Evolutionary conservation across 2,113 vertebrate species (phyloP), one percentile per base, ranked within the genome.

Genomic region (Bubalus kerabau): DNA sequence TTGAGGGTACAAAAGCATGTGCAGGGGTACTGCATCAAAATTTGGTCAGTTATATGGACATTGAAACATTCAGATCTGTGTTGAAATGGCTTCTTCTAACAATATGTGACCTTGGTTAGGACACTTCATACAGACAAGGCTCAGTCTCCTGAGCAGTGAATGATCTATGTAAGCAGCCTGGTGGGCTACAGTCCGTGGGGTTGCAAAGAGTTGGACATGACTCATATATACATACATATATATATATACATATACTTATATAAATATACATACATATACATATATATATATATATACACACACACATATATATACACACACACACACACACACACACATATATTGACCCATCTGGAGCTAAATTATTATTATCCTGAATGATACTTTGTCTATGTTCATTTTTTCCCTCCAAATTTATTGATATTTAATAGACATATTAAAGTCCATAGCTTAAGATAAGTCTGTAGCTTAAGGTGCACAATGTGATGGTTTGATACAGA

Each of bases 271-370:
- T 36, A 36, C 36, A 36, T 36, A 32, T 7, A 62, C 28, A 62
- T 30, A 62, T 7, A 26, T 2, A 60, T 2, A 60, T 2, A 28
- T 1, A 19, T 2, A 56, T 0, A 57, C 2, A 30, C 13, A 30
- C 2, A 62, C 1, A 62, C 0, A 60, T 1, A 60, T 2, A 28
- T 1, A 19, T 0, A 56, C 1, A 57, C 2, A 30, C 13, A 30
- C 2, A 62, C 0, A 56, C 1, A 57, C 2, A 30, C 13, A 30
- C 2, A 62, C 1, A 62, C 0, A 62, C 2, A 64, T 36, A 14
- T 14, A 12, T 17, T 62, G 11, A 36, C 4, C 7, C 21, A 59
- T 60, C 21, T 81, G 32, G 21, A 87, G 59, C 5, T 46, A 71
- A 80, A 52, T 67, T 67, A 74, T 59, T 46, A n/a, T 67, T 82